These are phyloP conservation scores for Pachyseris speciosa DNA, from an alignment of 64 coral and sea anemone genomes.

Conservation along the genomic window DNA sequence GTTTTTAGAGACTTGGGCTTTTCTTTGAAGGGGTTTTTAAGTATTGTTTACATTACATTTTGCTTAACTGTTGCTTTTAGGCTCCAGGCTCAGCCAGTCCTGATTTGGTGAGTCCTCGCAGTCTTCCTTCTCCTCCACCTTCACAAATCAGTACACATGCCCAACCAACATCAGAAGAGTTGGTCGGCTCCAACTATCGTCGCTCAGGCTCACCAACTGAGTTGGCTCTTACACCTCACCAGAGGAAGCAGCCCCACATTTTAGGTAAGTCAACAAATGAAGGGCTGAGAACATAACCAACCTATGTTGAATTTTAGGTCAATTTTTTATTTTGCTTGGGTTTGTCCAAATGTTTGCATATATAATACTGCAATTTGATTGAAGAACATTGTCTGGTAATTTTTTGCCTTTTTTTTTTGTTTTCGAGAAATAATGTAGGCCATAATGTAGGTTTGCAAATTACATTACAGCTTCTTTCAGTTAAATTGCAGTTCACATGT, in stretches of 20 bases:
- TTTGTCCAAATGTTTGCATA: too few relatives aligned
- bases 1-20: not conserved
- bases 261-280: conserved; percentile 65
- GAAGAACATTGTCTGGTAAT: too few relatives aligned
- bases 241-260: conserved; percentile 48
- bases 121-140: conserved; percentile 71
- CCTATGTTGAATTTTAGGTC: too few relatives aligned
- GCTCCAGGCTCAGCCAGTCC: conserved; percentile 35
- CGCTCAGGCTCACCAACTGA: conserved; percentile 67
- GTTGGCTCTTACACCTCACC: not conserved
- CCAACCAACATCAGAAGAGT: conserved; percentile 74
- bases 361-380: too few relatives aligned
- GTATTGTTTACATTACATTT: not conserved
- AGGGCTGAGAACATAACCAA: too few relatives aligned
- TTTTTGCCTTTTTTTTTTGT: too few relatives aligned
- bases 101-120: conserved; percentile 52
- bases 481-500: too few relatives aligned
- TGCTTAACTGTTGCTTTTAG: conserved; percentile 25
- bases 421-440: too few relatives aligned
- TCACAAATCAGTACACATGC: conserved; percentile 72
- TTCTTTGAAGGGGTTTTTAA: not conserved
- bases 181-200: conserved; percentile 74
- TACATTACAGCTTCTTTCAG: too few relatives aligned
- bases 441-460: too few relatives aligned
- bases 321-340: too few relatives aligned